Percentiles rank a stretch among this genome's conserved stretches.
These are phyloP conservation scores for Mionectes macconnelli DNA, from an alignment of 2,113 vertebrate genomes.

Conservation along the genomic window DNA sequence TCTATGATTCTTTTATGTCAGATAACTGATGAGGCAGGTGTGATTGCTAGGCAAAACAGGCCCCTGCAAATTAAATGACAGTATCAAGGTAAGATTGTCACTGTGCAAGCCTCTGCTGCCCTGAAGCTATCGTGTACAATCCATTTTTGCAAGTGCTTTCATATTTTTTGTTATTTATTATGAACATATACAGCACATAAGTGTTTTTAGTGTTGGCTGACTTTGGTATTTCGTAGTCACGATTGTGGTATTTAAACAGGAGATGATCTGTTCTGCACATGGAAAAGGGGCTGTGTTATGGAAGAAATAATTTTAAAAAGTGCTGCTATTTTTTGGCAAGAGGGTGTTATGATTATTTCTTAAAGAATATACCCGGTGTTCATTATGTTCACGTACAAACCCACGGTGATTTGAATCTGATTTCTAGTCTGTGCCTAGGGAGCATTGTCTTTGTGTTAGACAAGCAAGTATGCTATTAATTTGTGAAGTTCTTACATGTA, in stretches of 20 bases:
- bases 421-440: background rate
- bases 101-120: background rate
- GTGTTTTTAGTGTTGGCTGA: slow-evolving; percentile 44
- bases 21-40: background rate
- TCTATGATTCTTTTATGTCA: background rate
- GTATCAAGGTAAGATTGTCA: background rate
- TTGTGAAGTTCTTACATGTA: background rate
- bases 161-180: slow-evolving; percentile 35
- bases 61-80: background rate
- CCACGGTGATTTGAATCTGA: background rate
- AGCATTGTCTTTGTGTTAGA: background rate
- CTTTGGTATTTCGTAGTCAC: slow-evolving; percentile 50
- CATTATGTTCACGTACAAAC: background rate
- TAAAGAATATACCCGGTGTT: background rate
- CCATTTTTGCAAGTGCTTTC: slow-evolving; percentile 15
- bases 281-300: slow-evolving; percentile 10
- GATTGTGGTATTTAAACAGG: slow-evolving; percentile 62
- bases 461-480: background rate
- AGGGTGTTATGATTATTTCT: slow-evolving; percentile 18
- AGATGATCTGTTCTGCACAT: slow-evolving; percentile 56
- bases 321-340: slow-evolving; percentile 42
- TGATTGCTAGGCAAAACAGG: background rate
- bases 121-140: background rate
- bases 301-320: slow-evolving; percentile 13
- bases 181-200: slow-evolving; percentile 1